Percentiles rank a stretch among this genome's conserved stretches.
phyloP scores from a whole-genome alignment of 2,113 vertebrate genomes.

The Tetraodon nigroviridis region DNA sequence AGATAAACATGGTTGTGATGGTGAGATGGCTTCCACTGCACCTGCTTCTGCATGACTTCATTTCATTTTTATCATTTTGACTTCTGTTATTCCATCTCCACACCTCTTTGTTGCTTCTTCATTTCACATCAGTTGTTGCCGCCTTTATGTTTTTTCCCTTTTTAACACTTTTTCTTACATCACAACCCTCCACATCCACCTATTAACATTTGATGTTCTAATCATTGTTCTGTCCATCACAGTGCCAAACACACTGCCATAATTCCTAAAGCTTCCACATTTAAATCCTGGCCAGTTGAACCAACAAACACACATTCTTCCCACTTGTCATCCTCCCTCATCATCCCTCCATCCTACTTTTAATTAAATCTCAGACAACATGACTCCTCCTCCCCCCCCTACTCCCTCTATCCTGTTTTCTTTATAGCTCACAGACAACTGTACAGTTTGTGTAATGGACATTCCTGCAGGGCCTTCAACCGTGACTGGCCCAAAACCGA shows the following conservation, averaged over 20 bases:
- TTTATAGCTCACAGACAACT: constrained; percentile 59
- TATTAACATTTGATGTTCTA: too few relatives aligned
- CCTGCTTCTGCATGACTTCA: neutral
- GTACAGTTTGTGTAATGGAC: constrained; percentile 67
- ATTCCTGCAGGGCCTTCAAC: constrained; percentile 60
- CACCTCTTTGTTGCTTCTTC: neutral
- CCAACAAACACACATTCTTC: constrained; percentile 1
- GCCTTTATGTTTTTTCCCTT: neutral
- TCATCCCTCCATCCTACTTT: constrained; percentile 26
- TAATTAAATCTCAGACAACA: constrained; percentile 42
- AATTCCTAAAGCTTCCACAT: too few relatives aligned
- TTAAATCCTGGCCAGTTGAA: neutral
- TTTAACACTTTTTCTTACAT: neutral
- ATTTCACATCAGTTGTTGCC: neutral
- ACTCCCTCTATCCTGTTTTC: constrained; percentile 49
- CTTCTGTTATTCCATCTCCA: constrained; percentile 5
- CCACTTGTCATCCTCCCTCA: neutral
- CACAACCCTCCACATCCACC: too few relatives aligned
- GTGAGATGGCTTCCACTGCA: neutral
- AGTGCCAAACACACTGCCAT: too few relatives aligned
- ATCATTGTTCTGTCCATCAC: too few relatives aligned
- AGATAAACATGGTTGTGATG: too few relatives aligned
- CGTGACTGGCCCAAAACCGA: constrained; percentile 63
- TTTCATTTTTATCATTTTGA: neutral
- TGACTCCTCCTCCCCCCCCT: neutral